These are phyloP conservation scores for Myotis myotis DNA, from an alignment of 2,797 vertebrate genomes.

Conservation along the genomic window DNA sequence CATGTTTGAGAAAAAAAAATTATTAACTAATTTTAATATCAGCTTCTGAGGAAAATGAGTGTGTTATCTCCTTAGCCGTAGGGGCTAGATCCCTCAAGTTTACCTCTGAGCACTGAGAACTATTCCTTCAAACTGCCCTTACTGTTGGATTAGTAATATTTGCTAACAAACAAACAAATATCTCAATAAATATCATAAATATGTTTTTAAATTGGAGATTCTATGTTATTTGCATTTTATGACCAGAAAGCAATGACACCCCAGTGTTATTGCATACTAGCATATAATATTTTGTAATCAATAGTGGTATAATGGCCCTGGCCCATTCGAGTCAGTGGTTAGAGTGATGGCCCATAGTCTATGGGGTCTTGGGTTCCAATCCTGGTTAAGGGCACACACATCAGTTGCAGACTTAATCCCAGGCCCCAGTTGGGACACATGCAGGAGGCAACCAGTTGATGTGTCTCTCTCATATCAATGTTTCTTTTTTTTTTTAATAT, in stretches of 20 bases:
- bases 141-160: not conserved
- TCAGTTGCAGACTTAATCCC: too few relatives aligned
- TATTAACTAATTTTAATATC: not conserved
- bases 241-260: not conserved
- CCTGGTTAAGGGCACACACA: too few relatives aligned
- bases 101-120: not conserved
- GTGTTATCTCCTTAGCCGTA: not conserved
- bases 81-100: not conserved
- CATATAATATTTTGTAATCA: not conserved
- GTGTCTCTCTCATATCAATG: too few relatives aligned
- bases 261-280: not conserved
- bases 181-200: not conserved
- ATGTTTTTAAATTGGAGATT: not conserved
- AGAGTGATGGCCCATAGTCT: too few relatives aligned
- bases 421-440: too few relatives aligned
- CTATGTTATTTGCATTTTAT: slow-evolving; percentile 21
- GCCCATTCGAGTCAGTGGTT: too few relatives aligned
- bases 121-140: not conserved
- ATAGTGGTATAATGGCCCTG: not conserved
- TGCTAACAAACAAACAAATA: not conserved
- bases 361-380: too few relatives aligned
- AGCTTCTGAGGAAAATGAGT: not conserved
- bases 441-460: too few relatives aligned
- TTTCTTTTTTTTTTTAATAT: too few relatives aligned
- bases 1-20: not conserved